A percentile compares a stretch with the other conserved stretches of the same genome.
These are phyloP conservation scores for Babylonia areolata DNA, from an alignment of 1,140 invertebrate species.

Conservation along the genomic window DNA sequence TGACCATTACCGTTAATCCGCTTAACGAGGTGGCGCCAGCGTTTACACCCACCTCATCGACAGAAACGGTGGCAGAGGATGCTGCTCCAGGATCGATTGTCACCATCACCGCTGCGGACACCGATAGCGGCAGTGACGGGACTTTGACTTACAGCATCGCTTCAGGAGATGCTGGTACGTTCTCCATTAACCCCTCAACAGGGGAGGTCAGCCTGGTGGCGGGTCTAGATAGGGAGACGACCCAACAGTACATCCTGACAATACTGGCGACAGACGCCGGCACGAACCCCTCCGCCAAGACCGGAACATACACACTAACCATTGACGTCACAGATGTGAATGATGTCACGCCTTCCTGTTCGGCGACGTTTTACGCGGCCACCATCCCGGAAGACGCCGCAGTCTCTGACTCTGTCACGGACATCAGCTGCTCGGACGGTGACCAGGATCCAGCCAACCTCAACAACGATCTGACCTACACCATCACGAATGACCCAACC, in stretches of 20 bases:
- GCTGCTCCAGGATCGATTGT: slow-evolving; percentile 39
- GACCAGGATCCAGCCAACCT: slow-evolving; percentile 47
- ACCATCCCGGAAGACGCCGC: slow-evolving; percentile 45
- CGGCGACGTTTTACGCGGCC: slow-evolving; percentile 42
- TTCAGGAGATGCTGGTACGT: slow-evolving; percentile 49
- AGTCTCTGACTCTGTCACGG: slow-evolving; percentile 31
- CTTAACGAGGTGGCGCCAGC: slow-evolving; percentile 94
- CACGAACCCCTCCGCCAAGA: slow-evolving; percentile 32
- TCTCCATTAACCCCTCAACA: slow-evolving; percentile 51
- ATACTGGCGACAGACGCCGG: slow-evolving; percentile 53
- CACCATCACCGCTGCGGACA: slow-evolving; percentile 51
- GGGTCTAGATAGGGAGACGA: slow-evolving; percentile 54
- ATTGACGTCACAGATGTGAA: slow-evolving; percentile 59
- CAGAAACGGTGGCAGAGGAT: slow-evolving; percentile 51
- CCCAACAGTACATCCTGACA: slow-evolving; percentile 44
- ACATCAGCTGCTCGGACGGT: slow-evolving; percentile 51
- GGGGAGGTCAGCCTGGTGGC: slow-evolving; percentile 49
- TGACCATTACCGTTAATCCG: slow-evolving; percentile 78
- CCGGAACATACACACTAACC: slow-evolving; percentile 47
- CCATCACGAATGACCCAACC: slow-evolving; percentile 30
- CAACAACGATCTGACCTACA: slow-evolving; percentile 50
- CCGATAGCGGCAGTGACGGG: slow-evolving; percentile 52
- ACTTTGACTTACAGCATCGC: slow-evolving; percentile 51
- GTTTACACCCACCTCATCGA: slow-evolving; percentile 77
- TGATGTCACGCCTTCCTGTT: slow-evolving; percentile 56